Conservation (phyloP, 2,797 vertebrate genomes). For the Mallotus villosus region DNA sequence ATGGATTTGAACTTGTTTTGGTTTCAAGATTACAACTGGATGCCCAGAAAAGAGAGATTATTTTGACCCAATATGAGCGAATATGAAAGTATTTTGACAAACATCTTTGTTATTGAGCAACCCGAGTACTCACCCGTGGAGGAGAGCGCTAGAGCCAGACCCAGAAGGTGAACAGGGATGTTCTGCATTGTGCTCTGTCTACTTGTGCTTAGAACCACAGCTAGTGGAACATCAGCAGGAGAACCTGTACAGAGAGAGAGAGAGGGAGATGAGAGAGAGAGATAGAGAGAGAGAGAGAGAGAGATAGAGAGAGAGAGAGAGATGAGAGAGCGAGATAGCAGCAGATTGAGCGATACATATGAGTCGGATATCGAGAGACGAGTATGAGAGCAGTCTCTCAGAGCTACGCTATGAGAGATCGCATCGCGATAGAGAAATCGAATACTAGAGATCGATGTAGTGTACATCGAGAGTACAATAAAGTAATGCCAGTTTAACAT, state of each 20-base stretch:
- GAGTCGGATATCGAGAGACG: too few relatives aligned
- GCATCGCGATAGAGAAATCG: too few relatives aligned
- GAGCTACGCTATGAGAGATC: too few relatives aligned
- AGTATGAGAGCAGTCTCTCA: too few relatives aligned
- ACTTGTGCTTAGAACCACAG: slow-evolving; percentile 60
- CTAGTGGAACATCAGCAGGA: slow-evolving; percentile 72
- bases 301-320: too few relatives aligned
- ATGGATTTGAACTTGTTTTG: too few relatives aligned
- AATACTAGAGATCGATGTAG: too few relatives aligned
- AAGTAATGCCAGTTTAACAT: neutral
- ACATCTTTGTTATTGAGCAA: too few relatives aligned
- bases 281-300: neutral
- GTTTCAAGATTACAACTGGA: neutral
- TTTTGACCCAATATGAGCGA: neutral
- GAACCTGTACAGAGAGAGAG: slow-evolving; percentile 23
- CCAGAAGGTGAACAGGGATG: slow-evolving; percentile 60
- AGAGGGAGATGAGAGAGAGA: slow-evolving; percentile 8
- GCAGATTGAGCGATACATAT: too few relatives aligned
- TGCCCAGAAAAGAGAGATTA: neutral
- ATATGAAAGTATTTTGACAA: too few relatives aligned
- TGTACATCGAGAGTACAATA: neutral
- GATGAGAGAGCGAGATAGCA: too few relatives aligned
- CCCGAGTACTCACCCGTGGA: slow-evolving; percentile 53
- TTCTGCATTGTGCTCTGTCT: slow-evolving; percentile 71
- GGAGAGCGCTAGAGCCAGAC: slow-evolving; percentile 54